phyloP scores from a whole-genome alignment of 2,113 vertebrate species.

The Gavia stellata region DNA sequence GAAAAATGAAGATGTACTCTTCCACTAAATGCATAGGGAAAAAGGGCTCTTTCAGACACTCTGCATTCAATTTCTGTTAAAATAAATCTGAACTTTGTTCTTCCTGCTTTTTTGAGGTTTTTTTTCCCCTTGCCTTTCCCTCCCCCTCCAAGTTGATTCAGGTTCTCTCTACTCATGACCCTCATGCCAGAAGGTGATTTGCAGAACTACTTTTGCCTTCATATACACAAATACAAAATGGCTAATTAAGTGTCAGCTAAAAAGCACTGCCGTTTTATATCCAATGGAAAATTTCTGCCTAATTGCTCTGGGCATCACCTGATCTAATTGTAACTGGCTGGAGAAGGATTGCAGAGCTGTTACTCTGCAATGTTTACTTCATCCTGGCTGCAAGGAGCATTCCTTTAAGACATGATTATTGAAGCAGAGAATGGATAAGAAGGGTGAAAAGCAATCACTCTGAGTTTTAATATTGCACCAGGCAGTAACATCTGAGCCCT shows the following conservation, averaged over 20 bases:
- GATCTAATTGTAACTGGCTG: background rate
- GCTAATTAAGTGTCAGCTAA: background rate
- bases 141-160: background rate
- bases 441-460: background rate
- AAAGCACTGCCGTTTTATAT: background rate
- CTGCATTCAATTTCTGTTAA: background rate
- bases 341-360: background rate
- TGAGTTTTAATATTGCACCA: background rate
- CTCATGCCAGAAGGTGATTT: background rate
- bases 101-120: background rate
- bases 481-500: background rate
- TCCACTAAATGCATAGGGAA: background rate
- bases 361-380: background rate
- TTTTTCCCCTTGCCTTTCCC: background rate
- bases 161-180: background rate
- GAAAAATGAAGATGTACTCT: background rate
- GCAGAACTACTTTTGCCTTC: background rate
- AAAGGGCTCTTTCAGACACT: background rate
- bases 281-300: background rate
- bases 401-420: background rate
- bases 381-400: background rate
- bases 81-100: background rate
- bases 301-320: background rate
- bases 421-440: background rate
- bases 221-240: background rate